These are phyloP conservation scores for Cotesia chilonis DNA, from an alignment of 1,140 invertebrate species.

Conservation along the genomic window DNA sequence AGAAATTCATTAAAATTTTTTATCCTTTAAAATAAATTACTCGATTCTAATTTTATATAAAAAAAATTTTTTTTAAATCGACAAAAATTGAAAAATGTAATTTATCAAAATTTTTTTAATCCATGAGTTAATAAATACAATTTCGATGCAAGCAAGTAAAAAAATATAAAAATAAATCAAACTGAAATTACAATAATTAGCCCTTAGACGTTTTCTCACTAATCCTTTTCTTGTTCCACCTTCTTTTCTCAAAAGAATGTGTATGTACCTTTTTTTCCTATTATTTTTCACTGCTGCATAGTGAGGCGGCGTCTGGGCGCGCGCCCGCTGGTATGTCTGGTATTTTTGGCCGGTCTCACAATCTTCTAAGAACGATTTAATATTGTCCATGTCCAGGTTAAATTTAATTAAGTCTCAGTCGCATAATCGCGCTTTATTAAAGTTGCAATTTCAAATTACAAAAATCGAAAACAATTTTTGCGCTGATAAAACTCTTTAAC, in stretches of 20 bases:
- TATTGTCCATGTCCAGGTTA: constrained; percentile 27
- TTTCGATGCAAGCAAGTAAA: background rate
- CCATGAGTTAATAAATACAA: too few relatives aligned
- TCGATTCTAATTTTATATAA: too few relatives aligned
- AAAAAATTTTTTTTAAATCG: too few relatives aligned
- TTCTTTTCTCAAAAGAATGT: constrained; percentile 30
- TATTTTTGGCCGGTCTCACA: constrained; percentile 53
- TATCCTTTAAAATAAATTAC: too few relatives aligned
- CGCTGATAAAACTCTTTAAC: too few relatives aligned
- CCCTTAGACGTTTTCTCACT: constrained; percentile 20
- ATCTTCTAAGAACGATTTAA: constrained; percentile 16
- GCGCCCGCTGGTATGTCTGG: constrained; percentile 64
- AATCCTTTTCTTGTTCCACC: constrained; percentile 41
- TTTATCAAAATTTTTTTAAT: too few relatives aligned
- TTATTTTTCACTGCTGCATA: constrained; percentile 59
- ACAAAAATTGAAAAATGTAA: too few relatives aligned
- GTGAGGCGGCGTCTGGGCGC: constrained; percentile 62
- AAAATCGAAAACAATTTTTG: background rate
- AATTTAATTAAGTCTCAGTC: background rate
- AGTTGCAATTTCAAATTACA: background rate
- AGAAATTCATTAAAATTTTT: too few relatives aligned
- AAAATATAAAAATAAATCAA: background rate
- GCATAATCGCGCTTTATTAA: background rate
- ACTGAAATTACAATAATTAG: background rate
- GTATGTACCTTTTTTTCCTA: constrained; percentile 45